Conservation (phyloP, 2,888 invertebrate genomes). For the Oligia latruncula region DNA sequence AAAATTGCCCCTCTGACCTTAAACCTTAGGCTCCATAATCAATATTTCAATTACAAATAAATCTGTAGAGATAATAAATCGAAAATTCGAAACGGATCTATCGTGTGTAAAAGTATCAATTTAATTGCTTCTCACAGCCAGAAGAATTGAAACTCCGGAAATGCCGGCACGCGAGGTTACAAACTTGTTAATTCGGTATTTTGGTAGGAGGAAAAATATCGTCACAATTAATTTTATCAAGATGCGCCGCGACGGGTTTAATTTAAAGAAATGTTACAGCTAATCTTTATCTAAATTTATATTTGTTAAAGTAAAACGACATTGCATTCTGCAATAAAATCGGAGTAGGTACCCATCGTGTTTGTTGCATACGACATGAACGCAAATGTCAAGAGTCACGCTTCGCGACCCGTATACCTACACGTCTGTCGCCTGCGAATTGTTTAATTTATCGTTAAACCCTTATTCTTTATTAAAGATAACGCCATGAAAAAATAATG, state of each 20-base stretch:
- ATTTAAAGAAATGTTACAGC: conserved; percentile 38
- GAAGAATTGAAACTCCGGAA: conserved; percentile 56
- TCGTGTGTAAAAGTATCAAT: conserved; percentile 46
- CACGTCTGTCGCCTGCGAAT: conserved; percentile 62
- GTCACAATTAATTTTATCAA: conserved; percentile 52
- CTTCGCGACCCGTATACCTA: conserved; percentile 47
- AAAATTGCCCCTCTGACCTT: background rate
- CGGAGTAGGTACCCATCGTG: conserved; percentile 30
- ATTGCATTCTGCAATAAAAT: conserved; percentile 60
- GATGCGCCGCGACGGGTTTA: conserved; percentile 43
- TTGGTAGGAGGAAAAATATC: conserved; percentile 55
- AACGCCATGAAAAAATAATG: conserved; percentile 79
- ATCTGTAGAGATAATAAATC: conserved; percentile 32
- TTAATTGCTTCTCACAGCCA: conserved; percentile 51
- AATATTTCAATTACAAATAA: conserved; percentile 27
- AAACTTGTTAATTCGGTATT: conserved; percentile 61
- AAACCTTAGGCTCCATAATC: conserved; percentile 8
- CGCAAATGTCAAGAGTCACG: conserved; percentile 59
- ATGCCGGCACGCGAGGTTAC: conserved; percentile 63
- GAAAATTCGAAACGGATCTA: conserved; percentile 48
- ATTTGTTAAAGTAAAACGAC: conserved; percentile 30
- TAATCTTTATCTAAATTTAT: conserved; percentile 37
- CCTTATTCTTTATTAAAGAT: conserved; percentile 79
- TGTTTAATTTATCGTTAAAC: conserved; percentile 64
- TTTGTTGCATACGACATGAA: conserved; percentile 52